Evolutionary conservation across 1,140 invertebrate species (phyloP), one percentile per base, ranked within the genome.

Genomic region (Cataglyphis hispanica): DNA sequence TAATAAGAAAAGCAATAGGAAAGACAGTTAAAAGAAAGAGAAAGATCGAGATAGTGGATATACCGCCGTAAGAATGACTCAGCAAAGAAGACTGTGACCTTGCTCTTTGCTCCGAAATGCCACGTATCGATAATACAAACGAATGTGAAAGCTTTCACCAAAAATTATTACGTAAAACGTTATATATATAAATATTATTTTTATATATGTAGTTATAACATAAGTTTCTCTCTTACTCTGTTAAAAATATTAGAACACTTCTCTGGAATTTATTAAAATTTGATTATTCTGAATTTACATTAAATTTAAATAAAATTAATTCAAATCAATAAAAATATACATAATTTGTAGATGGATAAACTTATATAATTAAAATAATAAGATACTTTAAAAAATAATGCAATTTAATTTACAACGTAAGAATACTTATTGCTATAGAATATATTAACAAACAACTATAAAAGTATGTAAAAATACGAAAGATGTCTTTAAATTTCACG

Each of bases 1-100:
- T 74, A 69, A 56, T 50, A 75, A 56, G 58, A 72, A 74, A 72
- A 70, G 66, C 66, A 72, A 70, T 50, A 25, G 10, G 83, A 78
- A 77, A 86, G 89, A 69, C 75, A 81, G 34, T 16, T 25, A 11
- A 25, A 70, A 83, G 83, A 50, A 84, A 64, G 50, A 46, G 50
- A 85, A 89, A 90, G 84, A 88, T 86, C 76, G 84, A 74, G 75
- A 87, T 87, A 77, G 86, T 63, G 86, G 83, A 80, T 89, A 46
- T 56, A 74, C 25, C 53, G 64, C 50, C 37, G 58, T 56, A 60
- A 69, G 70, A 77, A 74, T 85, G 84, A 87, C 75, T 91, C 87
- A 87, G 89, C 78, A 81, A 76, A 66, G 86, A 87, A 85, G 84
- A 87, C 89, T 91, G 84, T 92, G 91, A 91, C 91, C 92, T 91